These are phyloP conservation scores for Oreocharis arfaki DNA, from an alignment of 2,113 vertebrate genomes.

Conservation along the genomic window DNA sequence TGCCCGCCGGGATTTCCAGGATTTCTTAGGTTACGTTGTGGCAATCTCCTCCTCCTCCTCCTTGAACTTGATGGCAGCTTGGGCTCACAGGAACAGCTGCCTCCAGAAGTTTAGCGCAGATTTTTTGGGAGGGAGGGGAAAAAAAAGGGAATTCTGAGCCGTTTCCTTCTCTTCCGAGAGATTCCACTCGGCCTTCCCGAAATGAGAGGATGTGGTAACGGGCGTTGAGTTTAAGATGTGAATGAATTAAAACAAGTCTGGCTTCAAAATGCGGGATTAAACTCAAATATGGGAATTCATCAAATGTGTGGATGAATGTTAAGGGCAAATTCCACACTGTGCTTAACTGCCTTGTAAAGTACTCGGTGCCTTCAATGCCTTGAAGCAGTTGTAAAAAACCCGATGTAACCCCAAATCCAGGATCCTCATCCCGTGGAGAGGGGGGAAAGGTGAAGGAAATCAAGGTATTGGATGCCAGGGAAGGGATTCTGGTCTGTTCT, in stretches of 20 bases:
- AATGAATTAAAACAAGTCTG: neutral
- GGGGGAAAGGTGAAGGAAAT: neutral
- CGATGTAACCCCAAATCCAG: neutral
- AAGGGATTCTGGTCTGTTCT: neutral
- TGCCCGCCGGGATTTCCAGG: slow-evolving; percentile 45
- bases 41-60: slow-evolving; percentile 35
- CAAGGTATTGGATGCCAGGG: neutral
- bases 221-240: neutral
- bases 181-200: neutral
- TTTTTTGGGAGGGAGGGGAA: slow-evolving; percentile 12
- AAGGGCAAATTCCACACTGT: neutral
- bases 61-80: neutral
- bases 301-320: neutral
- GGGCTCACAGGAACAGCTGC: neutral
- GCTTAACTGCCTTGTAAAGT: neutral
- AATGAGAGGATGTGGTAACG: neutral
- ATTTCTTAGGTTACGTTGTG: slow-evolving; percentile 66
- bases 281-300: neutral
- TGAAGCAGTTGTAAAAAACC: neutral
- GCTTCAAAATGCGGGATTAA: neutral
- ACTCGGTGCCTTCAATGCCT: neutral
- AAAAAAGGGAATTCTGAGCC: slow-evolving; percentile 1
- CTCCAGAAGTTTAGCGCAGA: neutral
- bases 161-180: neutral
- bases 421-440: neutral